Base-by-base conservation (phyloP, 2,113 vertebrate species). In the Alces alces region DNA sequence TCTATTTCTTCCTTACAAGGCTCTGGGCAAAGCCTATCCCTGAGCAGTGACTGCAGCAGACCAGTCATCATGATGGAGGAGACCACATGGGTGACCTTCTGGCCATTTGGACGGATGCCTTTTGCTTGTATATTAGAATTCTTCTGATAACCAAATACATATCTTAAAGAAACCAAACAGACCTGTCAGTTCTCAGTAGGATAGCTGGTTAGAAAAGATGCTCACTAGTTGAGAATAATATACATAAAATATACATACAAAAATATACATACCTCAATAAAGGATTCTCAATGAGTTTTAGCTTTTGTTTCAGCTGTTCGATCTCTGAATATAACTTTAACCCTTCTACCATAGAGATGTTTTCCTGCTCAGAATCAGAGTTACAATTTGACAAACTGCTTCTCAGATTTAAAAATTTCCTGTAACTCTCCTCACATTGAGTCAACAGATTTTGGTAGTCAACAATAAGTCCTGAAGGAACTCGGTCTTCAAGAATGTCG, bases 271-370 rank as follows among this genome's bases (percentile, higher is more conserved):
- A 99, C 99, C 99, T 99, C 97, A 99, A 98, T 95, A 99, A 98
- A 30, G 99, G 99, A 97, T 99, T 99, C 98, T 99, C 99, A 23
- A 99, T 99, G 82, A 99, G 98, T 97, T 99, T 99, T 57, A 99
- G 99, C 97, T 99, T 99, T 84, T 99, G 99, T 97, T 99, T 99
- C 92, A 99, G 97, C 7, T 98, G 99, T 98, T 99, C 99, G 88
- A 99, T 98, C 97, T 99, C 98, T 11, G 99, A 99, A 43, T 99
- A 99, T 64, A 99, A 98, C 96, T 99, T 99, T 89, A 99, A 98
- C 30, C 99, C 99, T 98, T 99, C 99, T 95, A 99, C 99, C 99
- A 99, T 99, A 45, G 99, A 99, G 87, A 99, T 98, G 0, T 99
- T 99, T 98, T 99, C 99, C 70, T 98, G 98, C 98, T 99, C 99